These are phyloP conservation scores for Aleiodes alternator DNA, from an alignment of 2,888 invertebrate genomes.

Conservation along the genomic window DNA sequence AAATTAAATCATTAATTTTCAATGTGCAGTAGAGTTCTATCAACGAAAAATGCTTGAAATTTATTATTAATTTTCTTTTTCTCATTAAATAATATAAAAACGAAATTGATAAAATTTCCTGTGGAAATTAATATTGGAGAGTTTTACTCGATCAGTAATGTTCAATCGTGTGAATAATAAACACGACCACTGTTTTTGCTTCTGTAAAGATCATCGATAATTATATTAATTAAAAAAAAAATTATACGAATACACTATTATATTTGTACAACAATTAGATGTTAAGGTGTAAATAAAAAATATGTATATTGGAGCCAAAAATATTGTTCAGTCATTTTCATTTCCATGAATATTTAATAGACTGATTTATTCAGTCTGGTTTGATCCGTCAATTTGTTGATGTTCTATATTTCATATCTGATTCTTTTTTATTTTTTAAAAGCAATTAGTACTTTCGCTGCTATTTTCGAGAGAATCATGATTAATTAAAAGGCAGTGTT, in stretches of 20 bases:
- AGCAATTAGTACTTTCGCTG: no score
- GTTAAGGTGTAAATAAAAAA: constrained; percentile 61
- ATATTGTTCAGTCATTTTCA: constrained; percentile 48
- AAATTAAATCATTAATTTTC: constrained; percentile 1
- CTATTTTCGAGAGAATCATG: no score
- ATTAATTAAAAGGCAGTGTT: no score
- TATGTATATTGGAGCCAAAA: constrained; percentile 57
- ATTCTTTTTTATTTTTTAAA: no score
- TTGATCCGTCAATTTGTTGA: no score
- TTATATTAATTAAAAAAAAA: constrained; percentile 43
- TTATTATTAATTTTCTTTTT: not conserved
- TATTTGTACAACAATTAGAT: constrained; percentile 62
- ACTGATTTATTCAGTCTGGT: no score
- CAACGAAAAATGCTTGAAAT: constrained; percentile 1
- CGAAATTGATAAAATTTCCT: not conserved
- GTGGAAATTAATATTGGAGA: not conserved
- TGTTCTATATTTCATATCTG: no score
- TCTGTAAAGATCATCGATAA: constrained; percentile 24
- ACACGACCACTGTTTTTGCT: constrained; percentile 12
- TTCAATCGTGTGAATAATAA: not conserved
- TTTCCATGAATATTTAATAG: not conserved
- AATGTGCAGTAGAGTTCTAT: constrained; percentile 22
- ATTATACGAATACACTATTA: constrained; percentile 57
- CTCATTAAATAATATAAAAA: not conserved
- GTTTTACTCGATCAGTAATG: constrained; percentile 3